Percentiles rank a stretch among this genome's conserved stretches.
Evolutionary conservation across 2,888 invertebrate species (phyloP).

Genomic region (Plutella xylostella): DNA sequence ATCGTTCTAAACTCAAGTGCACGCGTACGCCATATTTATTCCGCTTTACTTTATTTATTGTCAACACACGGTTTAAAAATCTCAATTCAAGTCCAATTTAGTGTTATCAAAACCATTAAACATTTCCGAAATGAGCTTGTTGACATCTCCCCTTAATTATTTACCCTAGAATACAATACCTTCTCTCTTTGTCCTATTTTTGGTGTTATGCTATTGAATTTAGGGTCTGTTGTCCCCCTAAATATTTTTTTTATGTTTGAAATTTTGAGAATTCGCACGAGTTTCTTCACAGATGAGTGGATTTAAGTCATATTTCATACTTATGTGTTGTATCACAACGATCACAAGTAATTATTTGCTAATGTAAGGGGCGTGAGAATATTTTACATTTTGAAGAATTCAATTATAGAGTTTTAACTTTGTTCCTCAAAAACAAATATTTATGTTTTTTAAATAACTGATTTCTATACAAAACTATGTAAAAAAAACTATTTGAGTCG

Average conservation of each 20-base stretch:
- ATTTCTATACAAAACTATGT: neutral
- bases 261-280: too few relatives aligned
- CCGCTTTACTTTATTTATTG: too few relatives aligned
- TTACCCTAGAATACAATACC: conserved; percentile 55
- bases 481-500: neutral
- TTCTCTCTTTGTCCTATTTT: conserved; percentile 44
- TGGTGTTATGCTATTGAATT: neutral
- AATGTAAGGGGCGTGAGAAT: conserved; percentile 51
- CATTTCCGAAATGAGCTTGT: conserved; percentile 39
- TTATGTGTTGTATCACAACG: conserved; percentile 45
- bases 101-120: conserved; percentile 63
- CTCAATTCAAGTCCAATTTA: conserved; percentile 57
- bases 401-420: too few relatives aligned
- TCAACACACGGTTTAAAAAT: too few relatives aligned
- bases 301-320: conserved; percentile 59
- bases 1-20: too few relatives aligned
- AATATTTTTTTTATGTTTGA: too few relatives aligned
- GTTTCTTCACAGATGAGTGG: conserved; percentile 56
- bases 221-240: too few relatives aligned
- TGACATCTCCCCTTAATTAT: conserved; percentile 35
- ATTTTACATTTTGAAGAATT: too few relatives aligned
- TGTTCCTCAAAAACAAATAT: neutral
- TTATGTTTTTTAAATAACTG: neutral
- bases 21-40: too few relatives aligned
- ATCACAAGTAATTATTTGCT: conserved; percentile 49